These are phyloP conservation scores for Dryobotodes eremita DNA, from an alignment of 2,888 invertebrate genomes.

Conservation along the genomic window DNA sequence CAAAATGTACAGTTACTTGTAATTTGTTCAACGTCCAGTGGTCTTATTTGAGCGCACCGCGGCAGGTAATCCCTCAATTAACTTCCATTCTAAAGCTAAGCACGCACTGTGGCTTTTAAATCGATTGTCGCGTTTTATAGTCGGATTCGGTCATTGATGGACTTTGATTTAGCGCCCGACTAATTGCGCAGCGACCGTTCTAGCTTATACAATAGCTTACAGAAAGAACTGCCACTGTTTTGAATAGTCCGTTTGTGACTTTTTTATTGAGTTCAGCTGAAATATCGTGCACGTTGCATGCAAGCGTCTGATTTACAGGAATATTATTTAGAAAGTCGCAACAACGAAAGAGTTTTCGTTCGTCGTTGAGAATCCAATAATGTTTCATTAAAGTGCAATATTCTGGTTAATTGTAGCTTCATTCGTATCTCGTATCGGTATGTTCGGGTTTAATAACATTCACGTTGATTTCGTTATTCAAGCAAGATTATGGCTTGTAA, in stretches of 20 bases:
- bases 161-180: slow-evolving; percentile 68
- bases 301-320: slow-evolving; percentile 25
- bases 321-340: slow-evolving; percentile 32
- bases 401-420: slow-evolving; percentile 40
- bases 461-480: slow-evolving; percentile 33
- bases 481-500: slow-evolving; percentile 5
- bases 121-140: slow-evolving; percentile 69
- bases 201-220: slow-evolving; percentile 59
- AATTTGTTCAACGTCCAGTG: slow-evolving; percentile 57
- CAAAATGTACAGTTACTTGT: slow-evolving; percentile 51
- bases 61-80: slow-evolving; percentile 70
- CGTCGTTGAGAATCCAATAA: slow-evolving; percentile 29
- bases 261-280: slow-evolving; percentile 44
- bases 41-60: slow-evolving; percentile 60
- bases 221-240: slow-evolving; percentile 45
- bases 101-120: slow-evolving; percentile 70
- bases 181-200: slow-evolving; percentile 61
- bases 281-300: slow-evolving; percentile 31
- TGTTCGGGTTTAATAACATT: slow-evolving; percentile 37
- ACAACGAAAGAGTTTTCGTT: slow-evolving; percentile 21
- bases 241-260: slow-evolving; percentile 45
- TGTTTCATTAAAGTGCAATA: slow-evolving; percentile 38
- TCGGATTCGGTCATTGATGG: slow-evolving; percentile 63
- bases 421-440: slow-evolving; percentile 1
- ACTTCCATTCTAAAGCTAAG: slow-evolving; percentile 68